These are phyloP conservation scores for Drosophila varians DNA, from an alignment of 1,140 invertebrate species.

Conservation along the genomic window DNA sequence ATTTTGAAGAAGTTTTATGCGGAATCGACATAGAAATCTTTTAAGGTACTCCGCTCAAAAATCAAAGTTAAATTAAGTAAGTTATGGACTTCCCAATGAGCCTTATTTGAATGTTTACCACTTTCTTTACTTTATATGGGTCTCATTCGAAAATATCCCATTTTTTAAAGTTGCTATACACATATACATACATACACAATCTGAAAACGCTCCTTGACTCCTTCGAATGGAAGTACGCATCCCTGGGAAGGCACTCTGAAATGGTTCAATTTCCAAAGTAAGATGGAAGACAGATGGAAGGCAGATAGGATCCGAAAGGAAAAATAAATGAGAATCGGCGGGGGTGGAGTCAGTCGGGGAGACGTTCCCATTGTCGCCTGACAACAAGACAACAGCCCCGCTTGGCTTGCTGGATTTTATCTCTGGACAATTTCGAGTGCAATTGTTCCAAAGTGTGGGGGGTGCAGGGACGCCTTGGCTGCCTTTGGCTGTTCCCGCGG, in stretches of 20 bases:
- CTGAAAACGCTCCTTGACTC: too few relatives aligned
- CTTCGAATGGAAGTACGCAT: neutral
- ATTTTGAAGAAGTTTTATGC: neutral
- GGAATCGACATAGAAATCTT: neutral
- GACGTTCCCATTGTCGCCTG: constrained; percentile 10
- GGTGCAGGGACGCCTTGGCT: constrained; percentile 1
- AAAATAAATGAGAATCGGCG: constrained; percentile 3
- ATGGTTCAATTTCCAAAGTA: constrained; percentile 11
- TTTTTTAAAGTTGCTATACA: too few relatives aligned
- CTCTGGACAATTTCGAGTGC: constrained; percentile 56
- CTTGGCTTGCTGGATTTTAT: constrained; percentile 32
- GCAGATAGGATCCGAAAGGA: neutral
- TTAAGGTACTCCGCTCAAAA: neutral
- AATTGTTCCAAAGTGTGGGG: constrained; percentile 49
- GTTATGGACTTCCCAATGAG: too few relatives aligned
- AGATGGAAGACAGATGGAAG: constrained; percentile 21
- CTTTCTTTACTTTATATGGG: too few relatives aligned
- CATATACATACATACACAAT: too few relatives aligned
- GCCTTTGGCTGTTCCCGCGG: constrained; percentile 37
- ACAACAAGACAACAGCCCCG: constrained; percentile 5
- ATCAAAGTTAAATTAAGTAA: neutral
- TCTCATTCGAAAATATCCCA: too few relatives aligned
- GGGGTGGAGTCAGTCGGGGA: constrained; percentile 16
- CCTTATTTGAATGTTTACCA: too few relatives aligned
- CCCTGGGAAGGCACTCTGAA: constrained; percentile 6